Evolutionary conservation across 2,888 invertebrate species (phyloP).

Genomic region (Amorpha juglandis): DNA sequence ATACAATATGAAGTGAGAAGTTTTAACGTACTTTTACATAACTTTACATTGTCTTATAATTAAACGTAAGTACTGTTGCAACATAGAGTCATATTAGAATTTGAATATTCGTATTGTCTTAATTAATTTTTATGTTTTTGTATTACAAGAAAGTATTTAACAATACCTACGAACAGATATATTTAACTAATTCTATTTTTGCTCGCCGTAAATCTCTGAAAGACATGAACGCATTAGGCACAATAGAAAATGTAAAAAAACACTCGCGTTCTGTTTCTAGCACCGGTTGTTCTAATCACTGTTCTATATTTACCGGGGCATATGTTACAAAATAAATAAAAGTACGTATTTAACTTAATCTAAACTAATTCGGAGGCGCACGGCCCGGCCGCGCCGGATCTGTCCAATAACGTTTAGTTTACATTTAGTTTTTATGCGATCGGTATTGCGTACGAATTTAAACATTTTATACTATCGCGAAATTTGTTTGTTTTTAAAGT

Average conservation of each 20-base stretch:
- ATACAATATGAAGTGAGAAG: too few species aligned
- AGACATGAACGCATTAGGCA: conserved; percentile 17
- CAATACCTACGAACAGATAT: too few species aligned
- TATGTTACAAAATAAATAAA: conserved; percentile 46
- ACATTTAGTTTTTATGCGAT: conserved; percentile 16
- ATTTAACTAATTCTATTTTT: too few species aligned
- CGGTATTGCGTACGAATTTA: not conserved
- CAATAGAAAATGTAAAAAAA: conserved; percentile 11
- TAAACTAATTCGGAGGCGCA: conserved; percentile 44
- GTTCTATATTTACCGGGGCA: conserved; percentile 51
- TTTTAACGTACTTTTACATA: too few species aligned
- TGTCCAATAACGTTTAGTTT: conserved; percentile 17
- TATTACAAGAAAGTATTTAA: too few species aligned
- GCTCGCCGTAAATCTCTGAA: not conserved
- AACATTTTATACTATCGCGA: conserved; percentile 10
- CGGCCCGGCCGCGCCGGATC: conserved; percentile 23
- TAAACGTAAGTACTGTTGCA: too few species aligned
- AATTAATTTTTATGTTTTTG: too few species aligned
- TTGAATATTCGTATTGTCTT: too few species aligned
- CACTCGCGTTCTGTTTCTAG: conserved; percentile 1
- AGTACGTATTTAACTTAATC: conserved; percentile 34
- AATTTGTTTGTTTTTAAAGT: conserved; percentile 18
- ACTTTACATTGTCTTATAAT: too few species aligned
- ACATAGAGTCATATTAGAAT: too few species aligned
- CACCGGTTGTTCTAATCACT: conserved; percentile 36